Conservation (phyloP, 2,797 vertebrate genomes). For the Calcarius lapponicus region DNA sequence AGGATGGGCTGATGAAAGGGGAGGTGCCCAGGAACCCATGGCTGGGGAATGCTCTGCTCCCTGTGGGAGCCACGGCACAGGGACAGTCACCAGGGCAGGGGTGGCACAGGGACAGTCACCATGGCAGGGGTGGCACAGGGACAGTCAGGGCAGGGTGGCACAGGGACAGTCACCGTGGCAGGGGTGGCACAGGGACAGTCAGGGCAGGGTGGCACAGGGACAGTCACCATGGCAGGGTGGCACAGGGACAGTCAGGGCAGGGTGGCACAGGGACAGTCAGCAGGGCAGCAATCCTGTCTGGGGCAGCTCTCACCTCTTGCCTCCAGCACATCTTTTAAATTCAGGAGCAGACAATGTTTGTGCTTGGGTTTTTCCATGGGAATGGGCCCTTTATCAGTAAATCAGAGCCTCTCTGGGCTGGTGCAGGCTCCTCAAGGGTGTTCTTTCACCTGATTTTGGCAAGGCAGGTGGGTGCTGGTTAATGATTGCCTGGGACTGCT, state of each 20-base stretch:
- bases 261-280: no score
- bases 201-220: no score
- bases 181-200: no score
- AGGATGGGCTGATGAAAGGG: rapidly evolving
- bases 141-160: no score
- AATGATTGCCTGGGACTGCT: not conserved
- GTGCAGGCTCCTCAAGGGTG: not conserved
- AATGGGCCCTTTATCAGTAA: not conserved
- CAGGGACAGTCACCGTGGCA: no score
- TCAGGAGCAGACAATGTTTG: rapidly evolving
- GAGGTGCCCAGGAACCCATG: rapidly evolving
- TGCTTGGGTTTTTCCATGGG: not conserved
- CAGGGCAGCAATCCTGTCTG: rapidly evolving
- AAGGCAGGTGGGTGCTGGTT: not conserved
- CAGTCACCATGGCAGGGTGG: not conserved
- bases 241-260: no score
- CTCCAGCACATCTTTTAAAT: not conserved
- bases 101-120: no score
- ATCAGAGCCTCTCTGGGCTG: not conserved
- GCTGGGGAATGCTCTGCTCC: not conserved
- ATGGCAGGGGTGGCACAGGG: no score
- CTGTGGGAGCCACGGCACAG: rapidly evolving
- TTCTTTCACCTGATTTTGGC: not conserved
- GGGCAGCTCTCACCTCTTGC: not conserved
- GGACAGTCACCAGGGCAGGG: no score